A percentile compares a stretch with the other conserved stretches of the same genome.
phyloP scores from a whole-genome alignment of 2,888 invertebrate species.

The Synergus itoensis region DNA sequence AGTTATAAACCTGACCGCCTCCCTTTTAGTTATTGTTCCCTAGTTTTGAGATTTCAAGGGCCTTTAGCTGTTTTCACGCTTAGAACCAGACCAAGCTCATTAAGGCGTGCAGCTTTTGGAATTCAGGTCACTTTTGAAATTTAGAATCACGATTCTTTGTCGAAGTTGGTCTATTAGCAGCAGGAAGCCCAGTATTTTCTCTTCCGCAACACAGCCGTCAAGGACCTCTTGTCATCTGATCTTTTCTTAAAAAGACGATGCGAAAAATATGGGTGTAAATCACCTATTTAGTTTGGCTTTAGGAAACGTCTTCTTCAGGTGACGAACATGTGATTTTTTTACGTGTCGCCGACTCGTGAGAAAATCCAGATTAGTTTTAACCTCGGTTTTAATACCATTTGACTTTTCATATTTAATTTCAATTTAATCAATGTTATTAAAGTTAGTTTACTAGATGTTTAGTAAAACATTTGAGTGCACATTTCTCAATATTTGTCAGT shows the following conservation, averaged over 20 bases:
- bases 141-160: constrained; percentile 37
- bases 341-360: not conserved
- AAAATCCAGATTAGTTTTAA: not conserved
- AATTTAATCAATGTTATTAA: no score
- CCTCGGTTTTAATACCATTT: no score
- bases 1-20: constrained; percentile 48
- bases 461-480: not conserved
- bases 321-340: not conserved
- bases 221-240: constrained; percentile 34
- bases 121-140: constrained; percentile 53
- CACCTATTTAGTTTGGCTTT: constrained; percentile 13
- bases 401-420: no score
- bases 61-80: constrained; percentile 54
- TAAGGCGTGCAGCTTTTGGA: constrained; percentile 49
- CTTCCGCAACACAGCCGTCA: constrained; percentile 32
- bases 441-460: not conserved
- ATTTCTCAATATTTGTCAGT: constrained; percentile 1
- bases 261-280: constrained; percentile 34
- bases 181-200: constrained; percentile 31
- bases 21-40: constrained; percentile 44
- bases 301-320: not conserved
- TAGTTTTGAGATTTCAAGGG: constrained; percentile 46
- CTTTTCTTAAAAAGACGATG: constrained; percentile 19
- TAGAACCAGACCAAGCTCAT: constrained; percentile 48
- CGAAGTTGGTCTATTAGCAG: constrained; percentile 37